These are phyloP conservation scores for Telmatherina bonti DNA, from an alignment of 2,797 vertebrate genomes.

Conservation along the genomic window DNA sequence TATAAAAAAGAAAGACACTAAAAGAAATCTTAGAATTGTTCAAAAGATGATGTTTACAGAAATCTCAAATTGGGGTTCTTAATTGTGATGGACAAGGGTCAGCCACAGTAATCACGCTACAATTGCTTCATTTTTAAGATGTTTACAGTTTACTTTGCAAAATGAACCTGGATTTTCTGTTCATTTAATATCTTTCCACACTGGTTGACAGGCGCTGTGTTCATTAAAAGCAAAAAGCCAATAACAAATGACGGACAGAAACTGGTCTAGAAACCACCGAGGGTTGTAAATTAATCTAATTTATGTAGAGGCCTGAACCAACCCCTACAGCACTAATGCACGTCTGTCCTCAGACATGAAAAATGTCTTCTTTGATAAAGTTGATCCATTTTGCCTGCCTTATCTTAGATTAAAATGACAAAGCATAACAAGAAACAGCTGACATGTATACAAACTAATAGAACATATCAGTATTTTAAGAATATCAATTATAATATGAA, in stretches of 20 bases:
- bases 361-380: neutral
- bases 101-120: slow-evolving; percentile 12
- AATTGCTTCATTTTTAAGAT: slow-evolving; percentile 14
- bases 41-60: neutral
- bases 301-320: slow-evolving; percentile 11
- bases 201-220: slow-evolving; percentile 21
- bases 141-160: slow-evolving; percentile 22
- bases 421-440: neutral
- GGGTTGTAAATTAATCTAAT: slow-evolving; percentile 40
- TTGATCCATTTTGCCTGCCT: slow-evolving; percentile 5
- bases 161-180: slow-evolving; percentile 6
- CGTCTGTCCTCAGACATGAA: neutral
- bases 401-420: slow-evolving; percentile 1
- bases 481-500: no score
- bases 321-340: neutral
- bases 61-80: slow-evolving; percentile 6
- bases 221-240: slow-evolving; percentile 52
- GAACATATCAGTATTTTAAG: neutral
- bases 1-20: neutral
- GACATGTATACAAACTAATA: neutral
- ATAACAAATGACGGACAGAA: slow-evolving; percentile 38
- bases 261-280: slow-evolving; percentile 1
- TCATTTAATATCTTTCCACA: slow-evolving; percentile 38
- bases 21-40: slow-evolving; percentile 22
- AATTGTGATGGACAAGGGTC: neutral